These are phyloP conservation scores for human (Homo sapiens) DNA, from an alignment of 2,113 vertebrate genomes.

Conservation along the genomic window DNA sequence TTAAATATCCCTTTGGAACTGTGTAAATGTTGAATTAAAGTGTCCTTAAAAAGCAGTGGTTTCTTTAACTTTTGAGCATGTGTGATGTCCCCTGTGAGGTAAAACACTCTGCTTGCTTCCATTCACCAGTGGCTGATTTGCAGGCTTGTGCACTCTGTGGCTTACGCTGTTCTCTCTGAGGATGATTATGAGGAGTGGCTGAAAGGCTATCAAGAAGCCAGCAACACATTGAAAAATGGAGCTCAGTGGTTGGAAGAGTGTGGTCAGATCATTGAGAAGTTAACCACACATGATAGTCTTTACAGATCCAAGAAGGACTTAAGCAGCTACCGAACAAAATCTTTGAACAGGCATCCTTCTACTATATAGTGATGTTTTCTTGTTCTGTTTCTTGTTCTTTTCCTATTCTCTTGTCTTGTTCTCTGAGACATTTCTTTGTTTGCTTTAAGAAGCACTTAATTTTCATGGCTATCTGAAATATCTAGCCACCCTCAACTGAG, in stretches of 20 bases:
- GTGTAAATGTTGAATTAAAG: neutral
- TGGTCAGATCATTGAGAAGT: slow-evolving; percentile 97
- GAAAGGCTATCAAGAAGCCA: slow-evolving; percentile 89
- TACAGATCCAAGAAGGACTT: neutral
- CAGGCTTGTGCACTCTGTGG: slow-evolving; percentile 96
- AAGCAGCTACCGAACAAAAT: fast-evolving
- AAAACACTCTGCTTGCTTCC: fast-evolving
- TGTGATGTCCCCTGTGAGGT: neutral
- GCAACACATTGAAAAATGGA: slow-evolving; percentile 93
- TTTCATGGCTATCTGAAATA: too few species aligned
- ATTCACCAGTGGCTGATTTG: neutral
- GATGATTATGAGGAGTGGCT: slow-evolving; percentile 92
- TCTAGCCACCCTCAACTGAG: too few species aligned
- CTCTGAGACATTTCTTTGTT: too few species aligned
- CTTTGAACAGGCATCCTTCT: neutral
- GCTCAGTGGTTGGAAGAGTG: slow-evolving; percentile 94
- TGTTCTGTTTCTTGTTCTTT: too few species aligned
- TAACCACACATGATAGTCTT: slow-evolving; percentile 28
- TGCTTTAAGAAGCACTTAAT: too few species aligned
- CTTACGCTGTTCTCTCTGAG: slow-evolving; percentile 94
- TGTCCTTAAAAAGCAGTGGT: neutral
- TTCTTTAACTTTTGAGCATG: neutral
- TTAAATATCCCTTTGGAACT: neutral
- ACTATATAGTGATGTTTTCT: too few species aligned
- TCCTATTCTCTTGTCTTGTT: too few species aligned